Conservation (phyloP, 2,113 vertebrate species). For the Chloropsis hardwickii region DNA sequence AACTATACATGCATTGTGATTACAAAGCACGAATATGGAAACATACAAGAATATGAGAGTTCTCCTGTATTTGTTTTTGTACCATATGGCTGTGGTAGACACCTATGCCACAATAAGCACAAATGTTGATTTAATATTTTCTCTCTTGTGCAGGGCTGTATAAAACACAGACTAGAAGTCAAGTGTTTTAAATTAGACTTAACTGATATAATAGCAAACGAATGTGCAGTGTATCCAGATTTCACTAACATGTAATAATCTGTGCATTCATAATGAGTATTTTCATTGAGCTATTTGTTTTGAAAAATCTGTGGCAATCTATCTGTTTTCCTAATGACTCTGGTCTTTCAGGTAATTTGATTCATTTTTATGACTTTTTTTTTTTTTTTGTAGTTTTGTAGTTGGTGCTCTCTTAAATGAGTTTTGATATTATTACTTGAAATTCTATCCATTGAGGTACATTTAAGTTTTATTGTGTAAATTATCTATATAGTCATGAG, state of each 20-base stretch:
- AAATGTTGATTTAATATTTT: not conserved
- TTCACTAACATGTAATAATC: not conserved
- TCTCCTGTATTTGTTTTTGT: not conserved
- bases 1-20: not conserved
- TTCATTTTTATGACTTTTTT: not conserved
- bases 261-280: not conserved
- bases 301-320: not conserved
- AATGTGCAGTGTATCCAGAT: not conserved
- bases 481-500: not conserved
- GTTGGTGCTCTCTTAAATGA: not conserved
- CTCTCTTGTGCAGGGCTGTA: not conserved
- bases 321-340: not conserved
- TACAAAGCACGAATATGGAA: not conserved
- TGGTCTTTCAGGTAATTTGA: not conserved
- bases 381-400: too few relatives aligned
- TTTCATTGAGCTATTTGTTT: not conserved
- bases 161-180: not conserved
- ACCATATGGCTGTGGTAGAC: not conserved
- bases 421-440: not conserved
- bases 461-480: not conserved
- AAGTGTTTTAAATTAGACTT: not conserved
- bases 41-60: not conserved
- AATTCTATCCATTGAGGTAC: not conserved
- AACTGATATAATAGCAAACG: not conserved
- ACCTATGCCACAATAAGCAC: not conserved